phyloP scores from a whole-genome alignment of 2,888 invertebrate genomes.

The Trissolcus japonicus region DNA sequence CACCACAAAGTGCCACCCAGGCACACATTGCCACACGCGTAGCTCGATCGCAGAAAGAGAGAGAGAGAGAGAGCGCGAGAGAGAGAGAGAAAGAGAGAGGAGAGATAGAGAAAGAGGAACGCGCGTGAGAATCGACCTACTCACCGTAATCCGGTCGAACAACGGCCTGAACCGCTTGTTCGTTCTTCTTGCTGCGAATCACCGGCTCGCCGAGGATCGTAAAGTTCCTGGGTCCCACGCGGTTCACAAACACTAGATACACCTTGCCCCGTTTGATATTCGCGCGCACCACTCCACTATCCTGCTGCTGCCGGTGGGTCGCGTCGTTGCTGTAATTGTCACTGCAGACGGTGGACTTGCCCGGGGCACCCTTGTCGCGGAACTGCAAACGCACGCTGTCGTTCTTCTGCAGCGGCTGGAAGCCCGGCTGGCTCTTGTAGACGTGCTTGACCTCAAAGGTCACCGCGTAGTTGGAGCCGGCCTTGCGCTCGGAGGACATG shows the following conservation, averaged over 20 bases:
- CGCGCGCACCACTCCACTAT: conserved; percentile 77
- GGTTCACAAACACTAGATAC: conserved; percentile 80
- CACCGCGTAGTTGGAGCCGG: conserved; percentile 80
- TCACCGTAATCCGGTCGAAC: conserved; percentile 75
- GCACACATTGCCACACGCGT: conserved; percentile 7
- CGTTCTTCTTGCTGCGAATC: conserved; percentile 75
- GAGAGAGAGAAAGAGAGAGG: background rate
- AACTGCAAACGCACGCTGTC: conserved; percentile 78
- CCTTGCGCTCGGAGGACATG: conserved; percentile 79
- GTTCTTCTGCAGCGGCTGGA: conserved; percentile 75
- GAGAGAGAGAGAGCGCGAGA: background rate
- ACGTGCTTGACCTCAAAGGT: conserved; percentile 82
- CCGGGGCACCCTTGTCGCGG: conserved; percentile 74
- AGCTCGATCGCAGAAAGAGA: background rate
- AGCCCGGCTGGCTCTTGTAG: conserved; percentile 79
- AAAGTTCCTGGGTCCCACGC: conserved; percentile 79
- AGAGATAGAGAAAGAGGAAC: background rate
- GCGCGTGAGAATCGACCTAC: conserved; percentile 58
- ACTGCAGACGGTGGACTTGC: conserved; percentile 73
- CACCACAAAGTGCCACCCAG: conserved; percentile 5
- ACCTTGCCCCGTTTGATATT: conserved; percentile 79
- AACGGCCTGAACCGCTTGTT: conserved; percentile 75
- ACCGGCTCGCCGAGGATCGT: conserved; percentile 79
- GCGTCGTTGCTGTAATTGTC: conserved; percentile 64
- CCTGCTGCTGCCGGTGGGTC: conserved; percentile 62